phyloP scores from a whole-genome alignment of 1,140 invertebrate species.

The Camponotus pennsylvanicus region DNA sequence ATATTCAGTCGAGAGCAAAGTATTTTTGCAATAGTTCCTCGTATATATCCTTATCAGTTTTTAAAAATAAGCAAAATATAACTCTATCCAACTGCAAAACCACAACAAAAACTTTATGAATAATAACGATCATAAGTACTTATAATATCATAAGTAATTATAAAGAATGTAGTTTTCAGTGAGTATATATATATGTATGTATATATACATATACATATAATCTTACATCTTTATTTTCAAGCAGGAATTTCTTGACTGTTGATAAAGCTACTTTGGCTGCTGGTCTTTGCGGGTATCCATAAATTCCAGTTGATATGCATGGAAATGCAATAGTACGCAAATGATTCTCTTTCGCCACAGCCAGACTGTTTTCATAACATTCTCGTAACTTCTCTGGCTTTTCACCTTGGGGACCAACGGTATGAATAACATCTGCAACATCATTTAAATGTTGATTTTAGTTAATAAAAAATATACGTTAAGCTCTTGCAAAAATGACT shows the following conservation, averaged over 20 bases:
- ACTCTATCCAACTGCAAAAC: conserved; percentile 89
- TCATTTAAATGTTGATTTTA: conserved; percentile 17
- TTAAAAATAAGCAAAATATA: conserved; percentile 94
- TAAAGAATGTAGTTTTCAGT: neutral
- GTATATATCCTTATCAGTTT: conserved; percentile 91
- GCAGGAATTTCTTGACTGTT: conserved; percentile 90
- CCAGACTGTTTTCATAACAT: conserved; percentile 91
- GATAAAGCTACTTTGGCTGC: conserved; percentile 91
- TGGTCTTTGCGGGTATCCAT: conserved; percentile 92
- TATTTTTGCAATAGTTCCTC: conserved; percentile 90
- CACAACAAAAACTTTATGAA: conserved; percentile 63
- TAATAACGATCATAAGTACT: neutral
- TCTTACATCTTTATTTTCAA: conserved; percentile 87
- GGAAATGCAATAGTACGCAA: conserved; percentile 93
- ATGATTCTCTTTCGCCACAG: conserved; percentile 87
- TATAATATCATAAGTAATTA: neutral
- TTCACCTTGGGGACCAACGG: conserved; percentile 93
- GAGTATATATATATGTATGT: neutral
- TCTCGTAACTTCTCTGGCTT: conserved; percentile 88
- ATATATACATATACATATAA: neutral
- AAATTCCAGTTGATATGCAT: conserved; percentile 95
- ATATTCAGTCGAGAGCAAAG: conserved; percentile 87
- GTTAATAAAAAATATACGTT: neutral
- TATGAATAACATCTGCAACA: conserved; percentile 92
- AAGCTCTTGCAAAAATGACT: conserved; percentile 70